Conservation (phyloP, 2,888 invertebrate species). For the Pyrochroa serraticornis region DNA sequence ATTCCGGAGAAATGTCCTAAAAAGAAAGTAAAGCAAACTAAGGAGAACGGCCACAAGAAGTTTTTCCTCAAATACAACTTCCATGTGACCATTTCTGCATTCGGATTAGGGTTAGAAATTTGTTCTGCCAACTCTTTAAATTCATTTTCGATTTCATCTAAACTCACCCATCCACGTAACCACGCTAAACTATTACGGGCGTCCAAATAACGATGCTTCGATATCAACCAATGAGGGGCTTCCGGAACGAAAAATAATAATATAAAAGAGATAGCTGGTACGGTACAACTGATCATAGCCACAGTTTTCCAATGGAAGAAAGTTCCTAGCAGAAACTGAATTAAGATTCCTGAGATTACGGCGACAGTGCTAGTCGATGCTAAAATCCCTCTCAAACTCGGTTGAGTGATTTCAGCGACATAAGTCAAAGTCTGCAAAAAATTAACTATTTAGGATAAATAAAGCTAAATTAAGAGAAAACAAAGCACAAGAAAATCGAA, state of each 20-base stretch:
- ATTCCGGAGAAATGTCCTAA: constrained; percentile 79
- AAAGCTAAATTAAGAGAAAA: too few relatives aligned
- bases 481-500: too few relatives aligned
- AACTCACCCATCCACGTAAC: constrained; percentile 78
- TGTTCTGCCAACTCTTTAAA: constrained; percentile 59
- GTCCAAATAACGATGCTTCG: constrained; percentile 68
- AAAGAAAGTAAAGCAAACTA: constrained; percentile 73
- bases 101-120: constrained; percentile 7
- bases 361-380: constrained; percentile 78
- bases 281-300: constrained; percentile 69
- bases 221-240: constrained; percentile 81
- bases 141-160: constrained; percentile 67
- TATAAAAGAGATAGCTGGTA: constrained; percentile 69
- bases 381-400: constrained; percentile 75
- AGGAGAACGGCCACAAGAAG: constrained; percentile 71
- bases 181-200: constrained; percentile 75
- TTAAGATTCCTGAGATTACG: constrained; percentile 76
- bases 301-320: constrained; percentile 74
- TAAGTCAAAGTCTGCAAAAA: constrained; percentile 73
- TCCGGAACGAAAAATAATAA: constrained; percentile 78
- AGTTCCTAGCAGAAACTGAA: constrained; percentile 76
- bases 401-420: constrained; percentile 83
- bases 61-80: constrained; percentile 63
- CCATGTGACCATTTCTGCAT: not conserved
- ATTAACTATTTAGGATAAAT: too few relatives aligned